Evolutionary conservation across 2,888 invertebrate genomes (phyloP).

Genomic region (Petrolisthes cinctipes): DNA sequence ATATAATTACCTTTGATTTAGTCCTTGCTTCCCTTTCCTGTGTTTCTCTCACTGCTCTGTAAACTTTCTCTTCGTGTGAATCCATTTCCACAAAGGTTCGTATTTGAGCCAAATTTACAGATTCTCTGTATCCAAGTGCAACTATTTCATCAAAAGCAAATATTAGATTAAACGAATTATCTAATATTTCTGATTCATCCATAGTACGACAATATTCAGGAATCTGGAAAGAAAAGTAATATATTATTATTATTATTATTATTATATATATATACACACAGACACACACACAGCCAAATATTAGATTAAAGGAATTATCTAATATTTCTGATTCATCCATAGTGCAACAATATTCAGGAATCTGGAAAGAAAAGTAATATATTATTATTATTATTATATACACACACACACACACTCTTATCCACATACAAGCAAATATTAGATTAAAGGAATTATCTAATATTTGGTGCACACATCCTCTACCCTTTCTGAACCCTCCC

Average conservation of each 20-base stretch:
- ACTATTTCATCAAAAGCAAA: slow-evolving; percentile 99
- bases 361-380: slow-evolving; percentile 74
- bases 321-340: slow-evolving; percentile 95
- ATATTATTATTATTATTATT: background rate
- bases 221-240: slow-evolving; percentile 76
- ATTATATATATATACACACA: slow-evolving; percentile 97
- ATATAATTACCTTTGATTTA: slow-evolving; percentile 80
- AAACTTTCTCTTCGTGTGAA: slow-evolving; percentile 96
- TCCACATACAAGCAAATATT: no score
- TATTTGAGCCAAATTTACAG: slow-evolving; percentile 96
- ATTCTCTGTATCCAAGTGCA: slow-evolving; percentile 97
- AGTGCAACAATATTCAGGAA: slow-evolving; percentile 96
- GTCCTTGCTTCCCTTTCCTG: slow-evolving; percentile 98
- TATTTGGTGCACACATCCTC: no score
- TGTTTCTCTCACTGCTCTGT: slow-evolving; percentile 93
- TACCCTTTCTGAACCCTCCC: no score
- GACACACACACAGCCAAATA: slow-evolving; percentile 99
- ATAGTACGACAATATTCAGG: slow-evolving; percentile 96
- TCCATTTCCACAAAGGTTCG: slow-evolving; percentile 99
- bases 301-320: slow-evolving; percentile 95
- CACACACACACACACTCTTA: slow-evolving; percentile 97
- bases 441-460: no score
- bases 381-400: slow-evolving; percentile 78
- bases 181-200: slow-evolving; percentile 94
- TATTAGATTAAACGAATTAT: slow-evolving; percentile 96